Conservation (phyloP, 2,113 vertebrate genomes). For the Speoplatyrhinus poulsoni region DNA sequence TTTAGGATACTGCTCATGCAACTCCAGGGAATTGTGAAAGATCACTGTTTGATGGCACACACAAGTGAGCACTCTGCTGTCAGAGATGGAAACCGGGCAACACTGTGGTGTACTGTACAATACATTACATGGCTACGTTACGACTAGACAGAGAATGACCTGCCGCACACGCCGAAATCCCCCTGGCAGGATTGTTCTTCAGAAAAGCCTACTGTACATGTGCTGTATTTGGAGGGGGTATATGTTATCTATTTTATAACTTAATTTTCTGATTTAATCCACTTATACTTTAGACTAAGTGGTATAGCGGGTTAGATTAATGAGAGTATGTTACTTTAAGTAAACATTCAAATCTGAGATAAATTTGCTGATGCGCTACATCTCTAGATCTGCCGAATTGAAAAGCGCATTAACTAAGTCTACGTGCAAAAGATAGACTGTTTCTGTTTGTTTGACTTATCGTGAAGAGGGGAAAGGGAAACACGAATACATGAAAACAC, state of each 20-base stretch:
- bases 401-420: slow-evolving; percentile 23
- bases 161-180: slow-evolving; percentile 38
- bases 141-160: slow-evolving; percentile 11
- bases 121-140: not conserved
- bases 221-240: slow-evolving; percentile 5
- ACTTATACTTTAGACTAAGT: slow-evolving; percentile 21
- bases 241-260: slow-evolving; percentile 35
- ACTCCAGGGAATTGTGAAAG: slow-evolving; percentile 3
- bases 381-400: slow-evolving; percentile 13
- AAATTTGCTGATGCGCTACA: slow-evolving; percentile 19
- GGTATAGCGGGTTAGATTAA: slow-evolving; percentile 27
- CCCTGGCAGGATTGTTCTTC: slow-evolving; percentile 16
- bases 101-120: not conserved
- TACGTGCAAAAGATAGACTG: slow-evolving; percentile 51
- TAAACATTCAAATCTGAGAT: slow-evolving; percentile 22
- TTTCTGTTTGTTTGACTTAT: slow-evolving; percentile 51
- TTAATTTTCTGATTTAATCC: slow-evolving; percentile 18
- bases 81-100: slow-evolving; percentile 25
- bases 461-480: slow-evolving; percentile 15
- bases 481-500: slow-evolving; percentile 71
- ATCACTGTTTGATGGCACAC: slow-evolving; percentile 4
- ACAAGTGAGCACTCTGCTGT: not conserved
- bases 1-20: no score
- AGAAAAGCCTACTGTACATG: not conserved
- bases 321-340: slow-evolving; percentile 10